Base-by-base conservation (phyloP, 2,113 vertebrate species). In the Etheostoma spectabile region DNA sequence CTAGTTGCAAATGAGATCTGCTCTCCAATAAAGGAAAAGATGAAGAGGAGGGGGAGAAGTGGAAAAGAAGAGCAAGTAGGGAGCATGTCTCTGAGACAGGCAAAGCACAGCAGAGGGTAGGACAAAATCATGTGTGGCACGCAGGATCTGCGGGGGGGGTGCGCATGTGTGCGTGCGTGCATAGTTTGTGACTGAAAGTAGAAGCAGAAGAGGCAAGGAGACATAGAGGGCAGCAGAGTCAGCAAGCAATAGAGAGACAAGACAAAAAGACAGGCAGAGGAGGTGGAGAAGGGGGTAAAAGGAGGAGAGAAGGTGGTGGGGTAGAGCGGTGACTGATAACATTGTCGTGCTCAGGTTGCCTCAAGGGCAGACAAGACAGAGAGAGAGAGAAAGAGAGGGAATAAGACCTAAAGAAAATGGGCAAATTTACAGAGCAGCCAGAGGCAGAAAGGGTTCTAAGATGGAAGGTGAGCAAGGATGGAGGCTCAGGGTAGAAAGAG, bases 321-420 rank as follows among this genome's bases (percentile, higher is more conserved):
- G 86, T 73, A 81, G 77, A 72, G 59, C 72, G 78, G 82, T 91
- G 90, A 94, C 93, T 92, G 93, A 93, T 93, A 92, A 91, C 90
- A 92, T 80, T 90, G 90, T 93, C 75, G 79, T 84, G 80, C 79
- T 86, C 76, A 27, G 89, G 88, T 90, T 91, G 90, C 91, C 88
- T 93, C 88, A 92, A 91, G 92, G 92, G 85, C 91, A 90, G 81
- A 89, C 71, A 86, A 88, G 84, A 86, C 55, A 2, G 80, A 74
- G 46, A 70, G 74, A 70, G 74, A 76, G 67, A 74, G 74, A 82
- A 76, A 80, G 75, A 74, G 70, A 70, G 61, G 71, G 77, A 86
- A 86, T 61, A 65, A 86, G 86, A 90, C 76, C 74, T 55, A 84
- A 74, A 77, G 77, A 79, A 89, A 90, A 84, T 51, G 72, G 15